phyloP scores from a whole-genome alignment of 1,140 invertebrate genomes.

The Diprion similis region DNA sequence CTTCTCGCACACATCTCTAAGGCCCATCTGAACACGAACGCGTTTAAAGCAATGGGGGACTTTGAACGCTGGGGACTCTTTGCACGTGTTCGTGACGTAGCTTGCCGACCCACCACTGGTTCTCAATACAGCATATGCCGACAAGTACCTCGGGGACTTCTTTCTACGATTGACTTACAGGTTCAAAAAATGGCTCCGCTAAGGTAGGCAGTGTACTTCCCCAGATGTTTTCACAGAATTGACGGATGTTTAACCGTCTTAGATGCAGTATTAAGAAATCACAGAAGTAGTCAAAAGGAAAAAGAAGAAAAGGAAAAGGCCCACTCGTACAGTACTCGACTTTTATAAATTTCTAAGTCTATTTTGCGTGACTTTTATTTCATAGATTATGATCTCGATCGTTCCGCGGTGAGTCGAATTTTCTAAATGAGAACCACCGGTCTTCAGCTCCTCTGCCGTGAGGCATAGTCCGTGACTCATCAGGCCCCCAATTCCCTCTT shows the following conservation, averaged over 20 bases:
- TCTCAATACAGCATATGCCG: slow-evolving; percentile 42
- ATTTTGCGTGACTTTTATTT: too few species aligned
- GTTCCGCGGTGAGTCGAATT: background rate
- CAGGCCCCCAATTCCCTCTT: slow-evolving; percentile 58
- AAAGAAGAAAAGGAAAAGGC: slow-evolving; percentile 3
- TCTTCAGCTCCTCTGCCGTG: slow-evolving; percentile 44
- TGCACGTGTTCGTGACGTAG: slow-evolving; percentile 62
- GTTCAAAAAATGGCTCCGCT: too few species aligned
- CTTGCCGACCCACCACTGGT: slow-evolving; percentile 33
- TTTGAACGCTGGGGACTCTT: background rate
- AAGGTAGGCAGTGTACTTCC: too few species aligned
- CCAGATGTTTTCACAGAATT: too few species aligned
- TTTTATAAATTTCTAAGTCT: background rate
- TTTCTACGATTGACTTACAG: slow-evolving; percentile 13
- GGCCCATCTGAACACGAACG: slow-evolving; percentile 46
- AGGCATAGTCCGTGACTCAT: slow-evolving; percentile 61
- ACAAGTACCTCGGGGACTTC: slow-evolving; percentile 17
- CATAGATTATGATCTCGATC: too few species aligned
- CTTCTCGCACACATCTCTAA: background rate
- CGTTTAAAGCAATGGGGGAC: slow-evolving; percentile 34
- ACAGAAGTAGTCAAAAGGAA: background rate
- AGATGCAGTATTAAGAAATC: background rate
- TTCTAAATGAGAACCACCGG: slow-evolving; percentile 51
- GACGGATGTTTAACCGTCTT: too few species aligned
- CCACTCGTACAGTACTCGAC: slow-evolving; percentile 24